A percentile compares a stretch with the other conserved stretches of the same genome.
Conservation (phyloP, 2,113 vertebrate genomes). For the Pseudopodoces humilis region DNA sequence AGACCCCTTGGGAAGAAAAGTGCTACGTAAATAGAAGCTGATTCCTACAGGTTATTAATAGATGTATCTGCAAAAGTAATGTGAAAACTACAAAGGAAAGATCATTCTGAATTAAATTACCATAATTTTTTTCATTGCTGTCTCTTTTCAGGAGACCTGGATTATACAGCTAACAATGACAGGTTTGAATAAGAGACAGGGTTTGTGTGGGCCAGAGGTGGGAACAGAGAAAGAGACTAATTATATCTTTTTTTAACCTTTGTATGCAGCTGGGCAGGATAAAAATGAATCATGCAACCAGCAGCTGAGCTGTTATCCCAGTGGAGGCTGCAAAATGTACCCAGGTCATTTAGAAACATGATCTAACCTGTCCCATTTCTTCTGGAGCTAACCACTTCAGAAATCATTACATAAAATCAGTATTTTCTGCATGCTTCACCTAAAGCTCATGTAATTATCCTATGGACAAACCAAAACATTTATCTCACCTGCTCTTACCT, state of each 20-base stretch:
- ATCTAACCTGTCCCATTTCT: neutral
- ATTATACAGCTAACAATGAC: conserved; percentile 49
- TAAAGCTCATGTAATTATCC: neutral
- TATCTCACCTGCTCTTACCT: neutral
- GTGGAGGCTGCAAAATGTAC: neutral
- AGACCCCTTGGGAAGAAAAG: conserved; percentile 26
- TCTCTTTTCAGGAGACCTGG: conserved; percentile 45
- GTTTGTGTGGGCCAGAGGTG: conserved; percentile 52
- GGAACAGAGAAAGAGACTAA: conserved; percentile 35
- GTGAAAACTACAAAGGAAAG: conserved; percentile 54
- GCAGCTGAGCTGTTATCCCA: neutral
- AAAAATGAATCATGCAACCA: conserved; percentile 31
- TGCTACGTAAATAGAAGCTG: conserved; percentile 40
- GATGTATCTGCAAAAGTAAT: conserved; percentile 53
- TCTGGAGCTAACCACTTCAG: neutral
- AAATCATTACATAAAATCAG: neutral
- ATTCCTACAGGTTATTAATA: conserved; percentile 47
- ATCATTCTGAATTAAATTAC: conserved; percentile 68
- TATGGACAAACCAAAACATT: neutral
- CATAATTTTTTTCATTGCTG: conserved; percentile 64
- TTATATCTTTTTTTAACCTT: conserved; percentile 63
- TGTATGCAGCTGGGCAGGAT: conserved; percentile 43
- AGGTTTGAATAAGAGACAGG: conserved; percentile 56
- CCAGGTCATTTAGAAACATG: neutral
- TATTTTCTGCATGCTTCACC: neutral